Conservation (phyloP, 2,888 invertebrate genomes). For the Drosophila colorata region DNA sequence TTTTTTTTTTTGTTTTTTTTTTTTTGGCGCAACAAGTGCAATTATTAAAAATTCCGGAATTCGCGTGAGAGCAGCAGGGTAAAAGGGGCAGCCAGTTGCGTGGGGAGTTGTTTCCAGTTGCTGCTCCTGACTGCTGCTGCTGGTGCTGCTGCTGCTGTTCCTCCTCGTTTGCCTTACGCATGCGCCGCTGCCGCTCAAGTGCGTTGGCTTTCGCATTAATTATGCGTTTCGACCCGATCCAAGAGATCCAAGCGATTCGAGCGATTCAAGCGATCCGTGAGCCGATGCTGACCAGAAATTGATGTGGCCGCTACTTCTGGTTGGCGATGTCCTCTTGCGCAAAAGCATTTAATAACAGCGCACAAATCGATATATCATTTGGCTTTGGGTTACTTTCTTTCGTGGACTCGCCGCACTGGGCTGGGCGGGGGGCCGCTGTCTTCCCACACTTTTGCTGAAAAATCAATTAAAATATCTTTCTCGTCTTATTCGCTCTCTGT, state of each 20-base stretch:
- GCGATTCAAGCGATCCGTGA: constrained; percentile 47
- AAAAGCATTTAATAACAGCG: constrained; percentile 79
- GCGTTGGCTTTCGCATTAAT: constrained; percentile 81
- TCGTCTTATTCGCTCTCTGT: constrained; percentile 30
- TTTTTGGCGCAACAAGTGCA: constrained; percentile 79
- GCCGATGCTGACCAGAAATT: constrained; percentile 72
- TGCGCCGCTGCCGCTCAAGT: constrained; percentile 67
- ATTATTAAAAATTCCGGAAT: constrained; percentile 82
- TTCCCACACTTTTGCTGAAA: constrained; percentile 76
- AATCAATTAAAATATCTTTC: constrained; percentile 79
- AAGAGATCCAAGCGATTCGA: constrained; percentile 41
- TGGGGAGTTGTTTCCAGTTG: constrained; percentile 77
- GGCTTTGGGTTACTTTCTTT: constrained; percentile 73
- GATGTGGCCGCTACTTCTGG: constrained; percentile 73
- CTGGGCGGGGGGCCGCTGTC: constrained; percentile 33
- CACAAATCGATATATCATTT: constrained; percentile 78
- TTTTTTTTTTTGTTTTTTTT: constrained; percentile 40
- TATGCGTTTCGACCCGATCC: constrained; percentile 70
- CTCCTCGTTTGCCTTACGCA: constrained; percentile 70
- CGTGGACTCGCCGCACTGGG: constrained; percentile 2
- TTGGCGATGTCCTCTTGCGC: constrained; percentile 62
- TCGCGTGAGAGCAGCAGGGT: constrained; percentile 27
- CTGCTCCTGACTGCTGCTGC: constrained; percentile 40
- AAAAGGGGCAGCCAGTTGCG: constrained; percentile 55
- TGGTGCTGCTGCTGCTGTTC: constrained; percentile 39